Evolutionary conservation across 2,888 invertebrate species (phyloP), one percentile per base, ranked within the genome.

Genomic region (Netelia inedita): DNA sequence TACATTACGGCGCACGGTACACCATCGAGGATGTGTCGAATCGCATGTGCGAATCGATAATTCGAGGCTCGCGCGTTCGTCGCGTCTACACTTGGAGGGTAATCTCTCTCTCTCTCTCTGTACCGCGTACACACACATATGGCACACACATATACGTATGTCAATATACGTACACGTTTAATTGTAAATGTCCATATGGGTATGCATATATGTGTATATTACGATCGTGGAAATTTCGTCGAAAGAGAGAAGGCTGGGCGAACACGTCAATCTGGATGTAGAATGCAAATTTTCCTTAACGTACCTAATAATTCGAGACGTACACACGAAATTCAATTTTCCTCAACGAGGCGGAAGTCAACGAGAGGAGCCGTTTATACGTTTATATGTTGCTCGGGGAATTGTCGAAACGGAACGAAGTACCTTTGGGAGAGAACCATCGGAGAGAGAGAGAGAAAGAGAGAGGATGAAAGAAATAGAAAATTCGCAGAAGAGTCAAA

Each of bases 11-110:
- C 46, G 57, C 66, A 9, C 68, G 2, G 71, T 74, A 68, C 74
- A 79, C 71, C 35, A 75, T 69, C 71, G 23, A 9, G n/a, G 57
- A 76, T 76, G 75, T 79, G 83, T 83, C 79, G 83, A 75, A 83
- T 79, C 65, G 79, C 75, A 71, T 59, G 74, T 75, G 74, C 79
- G 19, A 75, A 83, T 83, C 83, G 79, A 83, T 83, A 79, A 83
- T 83, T 79, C 79, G 79, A 66, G 79, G 23, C 50, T 75, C 68
- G 71, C 55, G 19, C 61, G 35, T 28, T 46, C 75, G 61, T 63
- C 73, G 16, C 73, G 43, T 53, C 65, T 63, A 28, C 50, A 41
- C 63, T 66, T 71, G 55, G 41, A 72, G 41, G 14, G 23, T 69
- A 57, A 83, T 73, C 69, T 55, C 61, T 61, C 14, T 16, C 0